Evolutionary conservation across 2,797 vertebrate species (phyloP).

Genomic region (Parotocinclus haroldoi): DNA sequence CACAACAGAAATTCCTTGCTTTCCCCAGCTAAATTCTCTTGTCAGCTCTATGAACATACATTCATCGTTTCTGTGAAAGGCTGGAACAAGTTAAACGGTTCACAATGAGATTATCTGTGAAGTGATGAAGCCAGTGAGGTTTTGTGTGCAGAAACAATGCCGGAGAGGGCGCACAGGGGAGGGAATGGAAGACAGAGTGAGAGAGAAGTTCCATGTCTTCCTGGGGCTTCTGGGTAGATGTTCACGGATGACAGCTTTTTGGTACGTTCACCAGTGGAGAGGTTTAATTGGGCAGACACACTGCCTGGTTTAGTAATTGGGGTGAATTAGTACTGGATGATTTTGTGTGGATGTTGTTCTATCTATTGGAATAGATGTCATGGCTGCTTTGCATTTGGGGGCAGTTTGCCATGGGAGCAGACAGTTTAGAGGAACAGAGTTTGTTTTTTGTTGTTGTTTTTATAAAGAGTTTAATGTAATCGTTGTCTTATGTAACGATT

Average conservation of each 20-base stretch:
- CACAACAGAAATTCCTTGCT: constrained; percentile 11
- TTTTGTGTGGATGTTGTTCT: constrained; percentile 4
- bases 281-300: constrained; percentile 73
- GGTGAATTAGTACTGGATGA: constrained; percentile 28
- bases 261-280: constrained; percentile 76
- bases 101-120: constrained; percentile 77
- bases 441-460: no score
- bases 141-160: constrained; percentile 75
- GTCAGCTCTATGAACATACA: constrained; percentile 27
- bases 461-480: no score
- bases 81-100: constrained; percentile 61
- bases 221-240: constrained; percentile 74
- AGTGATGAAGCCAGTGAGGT: constrained; percentile 75
- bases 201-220: constrained; percentile 71
- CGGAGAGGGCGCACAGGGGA: constrained; percentile 61
- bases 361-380: constrained; percentile 9
- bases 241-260: constrained; percentile 77
- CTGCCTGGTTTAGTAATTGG: constrained; percentile 69
- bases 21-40: constrained; percentile 30
- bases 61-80: constrained; percentile 52
- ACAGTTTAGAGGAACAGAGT: no score
- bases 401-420: no score
- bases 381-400: no score
- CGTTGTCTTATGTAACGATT: no score
- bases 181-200: constrained; percentile 56